A percentile compares a stretch with the other conserved stretches of the same genome.
Conservation (phyloP, 1,140 invertebrate species). For the Drosophila pectinifera region DNA sequence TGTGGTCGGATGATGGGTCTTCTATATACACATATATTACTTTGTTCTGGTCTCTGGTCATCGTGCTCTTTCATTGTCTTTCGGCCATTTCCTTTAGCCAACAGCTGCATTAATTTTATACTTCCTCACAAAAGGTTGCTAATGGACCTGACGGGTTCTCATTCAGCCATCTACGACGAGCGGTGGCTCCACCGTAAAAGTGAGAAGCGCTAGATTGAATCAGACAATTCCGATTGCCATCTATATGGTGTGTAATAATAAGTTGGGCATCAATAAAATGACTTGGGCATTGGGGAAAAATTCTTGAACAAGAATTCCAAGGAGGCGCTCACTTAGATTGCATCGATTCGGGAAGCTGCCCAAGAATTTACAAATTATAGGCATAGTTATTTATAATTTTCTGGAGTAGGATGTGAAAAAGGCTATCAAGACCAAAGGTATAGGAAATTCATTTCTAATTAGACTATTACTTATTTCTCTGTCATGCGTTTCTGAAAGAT, state of each 20-base stretch:
- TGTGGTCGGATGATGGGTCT: slow-evolving; percentile 18
- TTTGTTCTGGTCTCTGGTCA: slow-evolving; percentile 53
- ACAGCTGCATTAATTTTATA: slow-evolving; percentile 65
- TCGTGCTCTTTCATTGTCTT: slow-evolving; percentile 66
- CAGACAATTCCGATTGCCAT: slow-evolving; percentile 40
- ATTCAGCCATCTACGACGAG: slow-evolving; percentile 13
- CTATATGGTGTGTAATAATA: slow-evolving; percentile 43
- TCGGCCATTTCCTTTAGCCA: slow-evolving; percentile 71
- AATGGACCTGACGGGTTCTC: slow-evolving; percentile 29
- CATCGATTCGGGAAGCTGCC: slow-evolving; percentile 6
- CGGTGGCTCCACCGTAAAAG: slow-evolving; percentile 14
- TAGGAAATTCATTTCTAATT: neutral
- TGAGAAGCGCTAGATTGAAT: slow-evolving; percentile 33
- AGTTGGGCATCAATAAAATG: slow-evolving; percentile 30
- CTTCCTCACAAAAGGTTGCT: slow-evolving; percentile 61
- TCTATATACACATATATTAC: slow-evolving; percentile 18
- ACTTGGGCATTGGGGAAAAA: slow-evolving; percentile 22
- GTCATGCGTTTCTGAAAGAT: too few species aligned
- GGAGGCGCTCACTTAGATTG: slow-evolving; percentile 1
- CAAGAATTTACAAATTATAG: slow-evolving; percentile 38
- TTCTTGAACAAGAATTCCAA: slow-evolving; percentile 5
- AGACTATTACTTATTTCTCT: too few species aligned
- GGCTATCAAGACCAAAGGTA: neutral
- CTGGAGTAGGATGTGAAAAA: neutral
- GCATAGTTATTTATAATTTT: neutral